A percentile compares a stretch with the other conserved stretches of the same genome.
Conservation (phyloP, 1,140 invertebrate genomes). For the Trachelipus rathkii region DNA sequence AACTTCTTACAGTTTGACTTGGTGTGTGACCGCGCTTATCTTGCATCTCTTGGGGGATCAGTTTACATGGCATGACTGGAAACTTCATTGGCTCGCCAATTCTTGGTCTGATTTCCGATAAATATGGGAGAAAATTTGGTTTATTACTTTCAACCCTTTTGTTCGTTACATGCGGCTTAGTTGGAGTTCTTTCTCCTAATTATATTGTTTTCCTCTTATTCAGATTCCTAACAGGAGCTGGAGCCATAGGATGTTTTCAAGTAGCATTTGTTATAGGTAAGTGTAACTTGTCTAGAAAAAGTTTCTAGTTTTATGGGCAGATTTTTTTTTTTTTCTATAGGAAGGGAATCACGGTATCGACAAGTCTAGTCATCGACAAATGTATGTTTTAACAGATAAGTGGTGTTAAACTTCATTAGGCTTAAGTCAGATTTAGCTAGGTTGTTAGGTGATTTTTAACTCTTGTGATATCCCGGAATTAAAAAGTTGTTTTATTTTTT, state of each 20-base stretch:
- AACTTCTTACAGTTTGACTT: neutral
- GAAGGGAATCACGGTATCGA: too few species aligned
- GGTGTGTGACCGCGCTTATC: neutral
- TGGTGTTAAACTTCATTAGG: too few species aligned
- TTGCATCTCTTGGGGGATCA: neutral
- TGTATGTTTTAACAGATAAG: too few species aligned
- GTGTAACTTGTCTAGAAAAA: neutral
- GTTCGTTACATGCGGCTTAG: slow-evolving; percentile 42
- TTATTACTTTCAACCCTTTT: slow-evolving; percentile 41
- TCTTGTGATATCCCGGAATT: neutral
- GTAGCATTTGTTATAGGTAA: slow-evolving; percentile 48
- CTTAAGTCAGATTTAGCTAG: too few species aligned
- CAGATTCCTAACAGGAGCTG: slow-evolving; percentile 47
- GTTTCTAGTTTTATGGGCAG: neutral
- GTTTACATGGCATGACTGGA: neutral
- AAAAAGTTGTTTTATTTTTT: too few species aligned
- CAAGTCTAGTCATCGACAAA: too few species aligned
- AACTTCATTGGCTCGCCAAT: neutral
- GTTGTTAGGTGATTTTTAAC: neutral
- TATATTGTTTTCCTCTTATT: slow-evolving; percentile 45
- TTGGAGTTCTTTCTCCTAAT: slow-evolving; percentile 45
- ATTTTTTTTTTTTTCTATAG: neutral
- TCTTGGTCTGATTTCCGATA: neutral
- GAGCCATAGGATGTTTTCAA: slow-evolving; percentile 46
- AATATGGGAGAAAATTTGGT: slow-evolving; percentile 20